Evolutionary conservation across 2,113 vertebrate species (phyloP).

Genomic region (Prietella phreatophila): DNA sequence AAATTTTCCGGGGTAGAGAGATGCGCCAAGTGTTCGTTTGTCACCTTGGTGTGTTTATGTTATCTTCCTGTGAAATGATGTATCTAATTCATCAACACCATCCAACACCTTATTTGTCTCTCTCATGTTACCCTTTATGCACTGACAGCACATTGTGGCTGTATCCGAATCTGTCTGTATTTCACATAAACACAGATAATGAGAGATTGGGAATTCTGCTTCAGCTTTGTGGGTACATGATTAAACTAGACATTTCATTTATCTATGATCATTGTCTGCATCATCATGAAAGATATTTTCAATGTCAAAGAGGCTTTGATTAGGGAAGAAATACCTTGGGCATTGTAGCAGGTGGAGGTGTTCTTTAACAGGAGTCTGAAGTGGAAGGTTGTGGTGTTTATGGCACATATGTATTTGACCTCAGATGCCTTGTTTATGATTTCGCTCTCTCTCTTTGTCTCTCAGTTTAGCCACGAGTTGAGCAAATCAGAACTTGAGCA

Average conservation of each 20-base stretch:
- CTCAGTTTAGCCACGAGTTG: too few species aligned
- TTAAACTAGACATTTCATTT: slow-evolving; percentile 55
- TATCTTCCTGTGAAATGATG: slow-evolving; percentile 19
- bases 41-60: slow-evolving; percentile 22
- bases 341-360: not conserved
- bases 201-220: slow-evolving; percentile 43
- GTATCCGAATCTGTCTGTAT: slow-evolving; percentile 54
- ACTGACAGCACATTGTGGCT: slow-evolving; percentile 49
- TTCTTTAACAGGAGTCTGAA: not conserved
- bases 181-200: slow-evolving; percentile 49
- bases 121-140: slow-evolving; percentile 18
- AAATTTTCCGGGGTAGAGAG: slow-evolving; percentile 6
- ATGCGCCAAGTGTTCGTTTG: not conserved
- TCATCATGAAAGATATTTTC: slow-evolving; percentile 51
- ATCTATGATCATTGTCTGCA: slow-evolving; percentile 50
- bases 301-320: slow-evolving; percentile 29
- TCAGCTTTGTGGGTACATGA: slow-evolving; percentile 46
- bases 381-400: not conserved
- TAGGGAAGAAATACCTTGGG: slow-evolving; percentile 26
- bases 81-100: slow-evolving; percentile 1
- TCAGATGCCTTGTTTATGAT: not conserved
- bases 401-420: not conserved
- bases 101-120: not conserved
- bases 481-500: slow-evolving; percentile 7
- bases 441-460: not conserved